A percentile compares a stretch with the other conserved stretches of the same genome.
Evolutionary conservation across 2,888 invertebrate species (phyloP).

Genomic region (Caenorhabditis afra): DNA sequence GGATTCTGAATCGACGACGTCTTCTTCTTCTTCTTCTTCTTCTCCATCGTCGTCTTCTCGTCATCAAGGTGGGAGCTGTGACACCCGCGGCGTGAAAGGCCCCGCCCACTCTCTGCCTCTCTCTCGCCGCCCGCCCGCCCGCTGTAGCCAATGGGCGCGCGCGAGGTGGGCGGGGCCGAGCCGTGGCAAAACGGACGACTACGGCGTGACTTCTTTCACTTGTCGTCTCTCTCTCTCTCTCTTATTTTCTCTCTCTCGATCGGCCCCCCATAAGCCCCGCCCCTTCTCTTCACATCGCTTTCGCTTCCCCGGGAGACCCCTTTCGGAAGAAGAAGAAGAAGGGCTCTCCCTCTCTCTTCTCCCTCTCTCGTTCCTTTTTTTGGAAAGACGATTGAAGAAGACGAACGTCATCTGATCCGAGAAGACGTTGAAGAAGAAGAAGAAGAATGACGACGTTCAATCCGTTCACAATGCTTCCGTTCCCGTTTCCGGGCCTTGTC

Average conservation of each 20-base stretch:
- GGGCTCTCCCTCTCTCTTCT: constrained; percentile 9
- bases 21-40: background rate
- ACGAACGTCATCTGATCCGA: no score
- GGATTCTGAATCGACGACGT: no score
- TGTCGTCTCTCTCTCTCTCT: background rate
- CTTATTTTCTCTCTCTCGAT: no score
- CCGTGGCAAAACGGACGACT: constrained; percentile 60
- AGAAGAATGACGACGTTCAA: constrained; percentile 57
- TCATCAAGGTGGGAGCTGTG: constrained; percentile 26
- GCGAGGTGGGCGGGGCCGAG: constrained; percentile 51
- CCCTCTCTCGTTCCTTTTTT: background rate
- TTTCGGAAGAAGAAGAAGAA: background rate
- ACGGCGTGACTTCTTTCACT: constrained; percentile 63
- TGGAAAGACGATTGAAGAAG: no score
- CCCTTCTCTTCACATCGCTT: no score
- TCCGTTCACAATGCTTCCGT: constrained; percentile 57
- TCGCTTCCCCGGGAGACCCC: no score
- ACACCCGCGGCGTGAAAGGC: constrained; percentile 51
- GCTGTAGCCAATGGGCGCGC: constrained; percentile 23
- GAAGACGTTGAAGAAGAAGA: no score
- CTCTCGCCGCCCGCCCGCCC: background rate
- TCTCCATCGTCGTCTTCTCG: background rate
- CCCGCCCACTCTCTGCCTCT: constrained; percentile 57
- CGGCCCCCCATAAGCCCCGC: no score
- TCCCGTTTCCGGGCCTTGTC: constrained; percentile 48